These are phyloP conservation scores for Falco cherrug DNA, from an alignment of 2,797 vertebrate genomes.

Conservation along the genomic window DNA sequence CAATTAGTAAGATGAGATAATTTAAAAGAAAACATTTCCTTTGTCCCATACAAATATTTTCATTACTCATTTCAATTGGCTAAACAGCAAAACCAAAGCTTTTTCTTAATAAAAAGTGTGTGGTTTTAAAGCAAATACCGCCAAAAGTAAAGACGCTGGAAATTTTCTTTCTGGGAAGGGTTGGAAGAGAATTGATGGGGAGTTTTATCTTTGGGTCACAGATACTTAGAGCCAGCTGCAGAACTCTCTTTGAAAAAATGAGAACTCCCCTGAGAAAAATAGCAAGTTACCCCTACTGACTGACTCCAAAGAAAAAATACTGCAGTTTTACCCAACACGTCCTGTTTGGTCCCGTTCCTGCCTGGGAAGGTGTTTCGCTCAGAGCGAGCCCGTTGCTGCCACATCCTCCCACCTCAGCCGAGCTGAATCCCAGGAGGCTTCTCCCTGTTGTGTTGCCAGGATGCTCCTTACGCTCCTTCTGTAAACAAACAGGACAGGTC, in stretches of 20 bases:
- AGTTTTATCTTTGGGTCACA: background rate
- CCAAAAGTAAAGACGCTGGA: background rate
- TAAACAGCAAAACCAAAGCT: background rate
- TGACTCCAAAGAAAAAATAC: background rate
- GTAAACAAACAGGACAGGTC: background rate
- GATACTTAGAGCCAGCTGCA: background rate
- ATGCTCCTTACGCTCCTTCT: background rate
- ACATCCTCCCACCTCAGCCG: background rate
- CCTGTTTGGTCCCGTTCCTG: background rate
- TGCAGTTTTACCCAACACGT: background rate
- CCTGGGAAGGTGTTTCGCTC: background rate
- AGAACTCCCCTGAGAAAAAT: background rate
- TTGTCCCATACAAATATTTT: background rate
- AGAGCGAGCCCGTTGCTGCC: fast-evolving
- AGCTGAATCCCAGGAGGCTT: background rate
- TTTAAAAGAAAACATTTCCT: slow-evolving; percentile 18
- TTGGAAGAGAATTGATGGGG: background rate
- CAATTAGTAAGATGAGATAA: slow-evolving; percentile 13
- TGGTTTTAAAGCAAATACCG: background rate
- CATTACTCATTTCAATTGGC: slow-evolving; percentile 22
- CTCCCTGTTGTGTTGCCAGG: background rate
- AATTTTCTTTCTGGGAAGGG: background rate
- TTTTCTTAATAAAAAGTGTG: background rate
- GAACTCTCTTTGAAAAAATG: background rate
- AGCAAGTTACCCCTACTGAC: background rate